Percentiles rank a stretch among this genome's conserved stretches.
Conservation (phyloP, 2,888 invertebrate genomes). For the Volucella inflata region DNA sequence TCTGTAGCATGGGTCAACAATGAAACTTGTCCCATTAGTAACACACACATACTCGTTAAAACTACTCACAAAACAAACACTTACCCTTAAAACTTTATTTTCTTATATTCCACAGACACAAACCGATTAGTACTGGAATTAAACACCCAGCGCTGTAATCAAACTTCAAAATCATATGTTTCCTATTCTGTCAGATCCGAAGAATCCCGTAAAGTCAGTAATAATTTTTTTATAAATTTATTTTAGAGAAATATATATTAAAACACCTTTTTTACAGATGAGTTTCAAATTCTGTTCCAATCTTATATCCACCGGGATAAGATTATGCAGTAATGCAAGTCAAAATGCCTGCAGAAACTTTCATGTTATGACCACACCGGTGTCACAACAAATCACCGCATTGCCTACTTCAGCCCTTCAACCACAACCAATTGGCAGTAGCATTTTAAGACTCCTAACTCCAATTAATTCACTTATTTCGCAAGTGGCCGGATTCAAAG, state of each 20-base stretch:
- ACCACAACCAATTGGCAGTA: constrained; percentile 29
- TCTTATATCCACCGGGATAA: constrained; percentile 33
- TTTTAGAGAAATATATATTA: constrained; percentile 3
- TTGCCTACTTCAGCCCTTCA: constrained; percentile 47
- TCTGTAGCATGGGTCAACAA: too few relatives aligned
- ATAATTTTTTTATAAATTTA: constrained; percentile 6
- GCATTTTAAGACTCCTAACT: constrained; percentile 75
- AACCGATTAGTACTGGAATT: not conserved
- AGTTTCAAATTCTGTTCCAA: constrained; percentile 51
- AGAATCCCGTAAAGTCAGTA: not conserved
- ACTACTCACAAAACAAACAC: too few relatives aligned
- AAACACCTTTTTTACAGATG: constrained; percentile 52
- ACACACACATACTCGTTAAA: too few relatives aligned
- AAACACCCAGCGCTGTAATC: constrained; percentile 11
- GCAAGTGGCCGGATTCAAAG: constrained; percentile 88
- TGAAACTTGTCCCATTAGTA: too few relatives aligned
- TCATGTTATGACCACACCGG: constrained; percentile 78
- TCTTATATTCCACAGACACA: not conserved
- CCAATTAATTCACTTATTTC: constrained; percentile 80
- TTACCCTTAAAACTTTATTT: not conserved
- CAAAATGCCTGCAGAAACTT: constrained; percentile 76
- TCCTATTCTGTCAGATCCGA: constrained; percentile 16
- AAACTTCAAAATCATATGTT: constrained; percentile 47
- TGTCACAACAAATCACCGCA: constrained; percentile 46
- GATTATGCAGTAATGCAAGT: constrained; percentile 45